Conservation (phyloP, 2,888 invertebrate species). For the Erebia palarica region DNA sequence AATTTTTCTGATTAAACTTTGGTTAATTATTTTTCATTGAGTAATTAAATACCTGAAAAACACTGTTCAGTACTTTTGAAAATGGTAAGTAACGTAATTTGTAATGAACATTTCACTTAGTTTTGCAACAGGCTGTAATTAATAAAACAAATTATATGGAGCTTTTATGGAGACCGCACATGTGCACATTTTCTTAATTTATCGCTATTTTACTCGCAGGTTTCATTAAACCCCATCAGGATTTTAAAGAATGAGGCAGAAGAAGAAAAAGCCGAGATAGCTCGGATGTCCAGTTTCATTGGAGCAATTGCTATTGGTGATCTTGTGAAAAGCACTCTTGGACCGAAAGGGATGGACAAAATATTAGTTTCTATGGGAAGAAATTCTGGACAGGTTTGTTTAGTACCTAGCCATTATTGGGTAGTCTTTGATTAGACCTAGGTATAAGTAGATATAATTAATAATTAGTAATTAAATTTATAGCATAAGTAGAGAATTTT, state of each 20-base stretch:
- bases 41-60: background rate
- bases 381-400: conserved; percentile 85
- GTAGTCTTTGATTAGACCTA: no score
- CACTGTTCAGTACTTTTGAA: conserved; percentile 8
- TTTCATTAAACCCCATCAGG: conserved; percentile 95
- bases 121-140: background rate
- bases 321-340: conserved; percentile 98
- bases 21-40: conserved; percentile 13
- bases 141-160: background rate
- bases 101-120: background rate
- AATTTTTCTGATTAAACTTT: background rate
- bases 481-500: no score
- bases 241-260: conserved; percentile 98
- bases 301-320: conserved; percentile 99
- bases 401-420: background rate
- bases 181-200: conserved; percentile 38
- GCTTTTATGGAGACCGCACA: conserved; percentile 32
- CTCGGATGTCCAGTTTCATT: conserved; percentile 98
- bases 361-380: conserved; percentile 92
- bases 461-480: no score
- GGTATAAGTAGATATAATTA: no score
- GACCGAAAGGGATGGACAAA: conserved; percentile 99
- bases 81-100: conserved; percentile 29
- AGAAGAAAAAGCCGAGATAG: conserved; percentile 98
- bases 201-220: conserved; percentile 70